phyloP scores from a whole-genome alignment of 2,797 vertebrate species.

The Dermochelys coriacea region DNA sequence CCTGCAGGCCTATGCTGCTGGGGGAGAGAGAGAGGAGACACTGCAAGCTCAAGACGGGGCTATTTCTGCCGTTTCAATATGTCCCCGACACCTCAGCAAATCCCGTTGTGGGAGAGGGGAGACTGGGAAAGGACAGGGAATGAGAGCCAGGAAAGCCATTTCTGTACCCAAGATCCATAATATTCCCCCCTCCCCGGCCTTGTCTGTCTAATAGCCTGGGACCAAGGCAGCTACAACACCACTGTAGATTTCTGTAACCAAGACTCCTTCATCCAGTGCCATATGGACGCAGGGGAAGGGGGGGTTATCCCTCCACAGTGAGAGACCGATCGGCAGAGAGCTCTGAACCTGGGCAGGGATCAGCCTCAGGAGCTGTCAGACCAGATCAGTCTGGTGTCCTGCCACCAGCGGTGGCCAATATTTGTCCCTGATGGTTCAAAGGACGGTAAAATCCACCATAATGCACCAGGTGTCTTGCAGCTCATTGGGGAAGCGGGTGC shows the following conservation, averaged over 20 bases:
- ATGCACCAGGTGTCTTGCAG: not conserved
- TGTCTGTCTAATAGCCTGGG: not conserved
- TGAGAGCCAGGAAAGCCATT: not conserved
- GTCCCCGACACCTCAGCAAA: not conserved
- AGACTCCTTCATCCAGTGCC: not conserved
- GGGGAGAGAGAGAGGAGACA: slow-evolving; percentile 32
- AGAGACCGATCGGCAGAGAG: not conserved
- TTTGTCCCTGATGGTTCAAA: not conserved
- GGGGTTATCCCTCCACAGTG: too few relatives aligned
- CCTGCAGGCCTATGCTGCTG: not conserved
- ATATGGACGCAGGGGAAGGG: not conserved
- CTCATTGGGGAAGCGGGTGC: too few relatives aligned
- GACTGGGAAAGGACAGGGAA: not conserved
- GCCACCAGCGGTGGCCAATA: too few relatives aligned
- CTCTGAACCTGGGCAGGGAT: not conserved
- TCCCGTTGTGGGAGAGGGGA: not conserved
- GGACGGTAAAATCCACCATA: not conserved
- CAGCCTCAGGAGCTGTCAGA: not conserved
- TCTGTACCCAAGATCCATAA: not conserved
- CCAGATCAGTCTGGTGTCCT: not conserved
- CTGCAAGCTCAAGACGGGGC: not conserved
- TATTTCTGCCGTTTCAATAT: slow-evolving; percentile 2
- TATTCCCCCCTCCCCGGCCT: too few relatives aligned
- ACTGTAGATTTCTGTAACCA: too few relatives aligned
- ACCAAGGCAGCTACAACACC: accelerated